These are phyloP conservation scores for Pyxicephalus adspersus DNA, from an alignment of 2,113 vertebrate genomes.

Conservation along the genomic window DNA sequence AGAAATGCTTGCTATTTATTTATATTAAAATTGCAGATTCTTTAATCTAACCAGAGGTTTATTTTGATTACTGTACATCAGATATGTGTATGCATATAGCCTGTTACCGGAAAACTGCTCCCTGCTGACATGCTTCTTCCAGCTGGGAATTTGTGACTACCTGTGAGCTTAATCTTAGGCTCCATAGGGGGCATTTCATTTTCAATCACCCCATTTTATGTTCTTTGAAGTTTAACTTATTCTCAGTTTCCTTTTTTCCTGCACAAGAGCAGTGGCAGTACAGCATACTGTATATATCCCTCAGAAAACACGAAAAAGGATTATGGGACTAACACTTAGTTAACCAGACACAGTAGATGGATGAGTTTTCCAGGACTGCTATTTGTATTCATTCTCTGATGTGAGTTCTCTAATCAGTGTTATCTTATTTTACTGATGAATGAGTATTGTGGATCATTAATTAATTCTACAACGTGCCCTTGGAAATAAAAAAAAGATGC, in stretches of 20 bases:
- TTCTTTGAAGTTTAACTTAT: conserved; percentile 22
- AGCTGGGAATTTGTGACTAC: neutral
- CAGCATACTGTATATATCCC: neutral
- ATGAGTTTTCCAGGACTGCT: neutral
- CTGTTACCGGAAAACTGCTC: neutral
- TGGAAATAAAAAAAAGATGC: neutral
- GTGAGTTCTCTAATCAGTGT: neutral
- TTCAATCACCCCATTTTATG: neutral
- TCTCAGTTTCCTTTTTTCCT: neutral
- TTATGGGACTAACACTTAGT: neutral
- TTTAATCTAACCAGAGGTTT: neutral
- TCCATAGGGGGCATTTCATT: neutral
- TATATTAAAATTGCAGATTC: no score
- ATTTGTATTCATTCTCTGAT: neutral
- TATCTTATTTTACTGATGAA: neutral
- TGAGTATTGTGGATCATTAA: neutral
- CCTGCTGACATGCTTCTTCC: conserved; percentile 4
- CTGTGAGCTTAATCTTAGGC: conserved; percentile 20
- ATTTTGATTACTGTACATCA: neutral
- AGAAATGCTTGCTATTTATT: no score
- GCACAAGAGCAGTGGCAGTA: neutral
- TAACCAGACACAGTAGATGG: neutral
- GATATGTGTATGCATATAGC: neutral
- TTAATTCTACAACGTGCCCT: conserved; percentile 4
- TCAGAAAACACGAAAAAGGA: conserved; percentile 10